Evolutionary conservation across 2,797 vertebrate species (phyloP).

Genomic region (Propithecus perrieri): DNA sequence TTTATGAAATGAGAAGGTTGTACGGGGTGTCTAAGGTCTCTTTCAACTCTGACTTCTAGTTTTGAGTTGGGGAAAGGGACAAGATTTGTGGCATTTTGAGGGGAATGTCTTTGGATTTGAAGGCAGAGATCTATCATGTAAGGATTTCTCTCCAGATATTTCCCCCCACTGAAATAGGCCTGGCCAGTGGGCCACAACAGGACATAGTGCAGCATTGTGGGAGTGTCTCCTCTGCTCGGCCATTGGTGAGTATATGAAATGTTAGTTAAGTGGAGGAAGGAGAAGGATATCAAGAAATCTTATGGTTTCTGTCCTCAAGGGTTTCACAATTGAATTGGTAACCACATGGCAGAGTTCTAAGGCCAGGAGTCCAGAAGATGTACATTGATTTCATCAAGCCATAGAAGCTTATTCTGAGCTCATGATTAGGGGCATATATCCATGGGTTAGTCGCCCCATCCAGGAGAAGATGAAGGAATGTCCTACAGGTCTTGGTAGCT

Average conservation of each 20-base stretch:
- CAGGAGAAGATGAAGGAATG: neutral
- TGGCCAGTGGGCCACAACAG: neutral
- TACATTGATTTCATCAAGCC: neutral
- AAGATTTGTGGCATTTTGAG: neutral
- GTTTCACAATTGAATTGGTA: neutral
- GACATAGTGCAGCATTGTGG: rapidly evolving
- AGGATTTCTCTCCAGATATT: neutral
- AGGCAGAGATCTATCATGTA: neutral
- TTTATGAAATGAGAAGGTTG: neutral
- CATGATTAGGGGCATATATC: neutral
- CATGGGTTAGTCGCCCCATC: neutral
- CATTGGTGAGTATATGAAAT: neutral
- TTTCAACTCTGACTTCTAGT: neutral
- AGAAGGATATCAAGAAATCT: neutral
- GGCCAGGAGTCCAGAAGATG: neutral
- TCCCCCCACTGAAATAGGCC: neutral
- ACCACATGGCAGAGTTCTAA: neutral
- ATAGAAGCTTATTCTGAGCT: neutral
- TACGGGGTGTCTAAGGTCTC: neutral
- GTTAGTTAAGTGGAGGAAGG: neutral
- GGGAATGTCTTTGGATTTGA: neutral
- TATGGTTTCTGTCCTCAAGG: neutral
- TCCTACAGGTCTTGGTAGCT: neutral
- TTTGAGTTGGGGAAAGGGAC: neutral
- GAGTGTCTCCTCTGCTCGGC: neutral